Conservation (phyloP, 2,888 invertebrate genomes). For the Papilio elwesi region DNA sequence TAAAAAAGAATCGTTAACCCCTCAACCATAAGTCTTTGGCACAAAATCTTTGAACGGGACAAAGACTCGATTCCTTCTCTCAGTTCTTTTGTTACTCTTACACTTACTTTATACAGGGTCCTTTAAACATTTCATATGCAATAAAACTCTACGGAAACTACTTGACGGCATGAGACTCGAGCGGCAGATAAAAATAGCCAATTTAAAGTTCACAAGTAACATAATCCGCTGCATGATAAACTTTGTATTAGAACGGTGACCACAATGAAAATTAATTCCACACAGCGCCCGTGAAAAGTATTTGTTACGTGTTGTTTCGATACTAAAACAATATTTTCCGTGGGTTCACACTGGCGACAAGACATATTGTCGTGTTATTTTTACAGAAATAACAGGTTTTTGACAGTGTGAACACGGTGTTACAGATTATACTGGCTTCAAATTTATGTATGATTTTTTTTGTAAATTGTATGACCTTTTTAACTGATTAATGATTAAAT, state of each 20-base stretch:
- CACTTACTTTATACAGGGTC: conserved; percentile 62
- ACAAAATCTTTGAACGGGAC: conserved; percentile 81
- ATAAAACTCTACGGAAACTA: background rate
- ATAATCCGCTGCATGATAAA: too few species aligned
- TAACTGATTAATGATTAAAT: too few species aligned
- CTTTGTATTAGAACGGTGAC: too few species aligned
- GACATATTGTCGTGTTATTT: too few species aligned
- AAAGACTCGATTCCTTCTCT: conserved; percentile 77
- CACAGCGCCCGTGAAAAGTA: background rate
- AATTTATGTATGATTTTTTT: too few species aligned
- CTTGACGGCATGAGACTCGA: background rate
- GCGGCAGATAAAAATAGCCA: too few species aligned
- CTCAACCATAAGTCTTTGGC: conserved; percentile 81
- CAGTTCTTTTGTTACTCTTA: conserved; percentile 71
- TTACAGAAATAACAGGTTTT: too few species aligned
- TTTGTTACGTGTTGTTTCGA: background rate
- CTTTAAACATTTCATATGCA: conserved; percentile 38
- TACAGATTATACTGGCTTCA: too few species aligned
- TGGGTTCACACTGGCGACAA: background rate
- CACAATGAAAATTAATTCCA: background rate
- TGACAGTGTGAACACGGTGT: too few species aligned
- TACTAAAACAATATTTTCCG: background rate
- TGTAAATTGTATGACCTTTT: too few species aligned
- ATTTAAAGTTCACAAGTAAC: too few species aligned
- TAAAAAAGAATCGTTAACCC: conserved; percentile 66